A percentile compares a stretch with the other conserved stretches of the same genome.
Conservation (phyloP, 1,140 invertebrate species). For the Rhagoletis pomonella region DNA sequence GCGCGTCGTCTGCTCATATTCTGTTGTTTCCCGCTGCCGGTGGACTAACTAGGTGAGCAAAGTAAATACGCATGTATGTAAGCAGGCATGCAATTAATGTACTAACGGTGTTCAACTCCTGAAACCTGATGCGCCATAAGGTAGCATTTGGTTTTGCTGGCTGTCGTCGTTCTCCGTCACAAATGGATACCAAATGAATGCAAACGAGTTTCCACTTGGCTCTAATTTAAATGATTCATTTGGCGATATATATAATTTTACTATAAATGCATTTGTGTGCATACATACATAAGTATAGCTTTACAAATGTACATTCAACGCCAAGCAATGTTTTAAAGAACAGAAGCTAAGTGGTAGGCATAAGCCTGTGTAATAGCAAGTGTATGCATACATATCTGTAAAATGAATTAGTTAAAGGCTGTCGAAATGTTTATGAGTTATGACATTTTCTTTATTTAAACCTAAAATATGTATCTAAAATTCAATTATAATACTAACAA, state of each 20-base stretch:
- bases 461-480: too few species aligned
- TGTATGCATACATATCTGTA: neutral
- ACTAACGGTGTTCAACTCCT: too few species aligned
- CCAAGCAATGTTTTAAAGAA: neutral
- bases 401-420: neutral
- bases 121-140: slow-evolving; percentile 45
- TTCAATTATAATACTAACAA: too few species aligned
- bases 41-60: neutral
- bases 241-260: neutral
- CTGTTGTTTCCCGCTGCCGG: too few species aligned
- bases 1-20: slow-evolving; percentile 14
- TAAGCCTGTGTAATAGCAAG: neutral
- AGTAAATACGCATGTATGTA: neutral
- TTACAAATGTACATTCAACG: neutral
- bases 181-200: slow-evolving; percentile 47
- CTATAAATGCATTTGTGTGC: neutral
- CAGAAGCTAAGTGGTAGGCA: neutral
- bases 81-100: too few species aligned
- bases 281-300: neutral
- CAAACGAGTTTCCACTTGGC: slow-evolving; percentile 17
- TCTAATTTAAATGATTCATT: slow-evolving; percentile 40
- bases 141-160: slow-evolving; percentile 31
- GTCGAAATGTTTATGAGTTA: slow-evolving; percentile 34
- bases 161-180: neutral
- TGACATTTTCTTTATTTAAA: neutral